phyloP scores from a whole-genome alignment of 2,113 vertebrate genomes.

The Sander lucioperca region DNA sequence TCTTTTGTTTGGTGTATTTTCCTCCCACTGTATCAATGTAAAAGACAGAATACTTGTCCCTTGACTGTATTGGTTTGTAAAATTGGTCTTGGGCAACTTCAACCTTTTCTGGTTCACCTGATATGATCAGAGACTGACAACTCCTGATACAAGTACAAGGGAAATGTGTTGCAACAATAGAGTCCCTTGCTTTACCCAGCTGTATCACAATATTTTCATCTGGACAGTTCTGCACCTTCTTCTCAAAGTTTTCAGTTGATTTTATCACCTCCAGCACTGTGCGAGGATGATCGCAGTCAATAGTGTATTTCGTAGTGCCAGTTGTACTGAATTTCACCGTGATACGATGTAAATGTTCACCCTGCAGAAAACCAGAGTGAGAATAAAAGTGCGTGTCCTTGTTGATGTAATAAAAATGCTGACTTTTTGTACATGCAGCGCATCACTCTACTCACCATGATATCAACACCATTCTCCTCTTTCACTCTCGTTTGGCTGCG shows the following conservation, averaged over 20 bases:
- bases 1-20: accelerated
- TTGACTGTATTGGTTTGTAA: accelerated
- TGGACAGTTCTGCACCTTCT: accelerated
- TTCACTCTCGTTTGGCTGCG: not conserved
- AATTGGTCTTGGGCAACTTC: not conserved
- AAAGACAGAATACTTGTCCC: constrained; percentile 5
- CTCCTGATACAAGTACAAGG: not conserved
- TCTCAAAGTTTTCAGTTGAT: accelerated
- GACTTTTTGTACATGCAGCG: not conserved
- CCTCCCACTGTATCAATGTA: constrained; percentile 24
- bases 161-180: constrained; percentile 43
- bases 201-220: constrained; percentile 39
- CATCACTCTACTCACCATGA: not conserved
- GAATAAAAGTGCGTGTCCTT: not conserved
- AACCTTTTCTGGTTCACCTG: accelerated
- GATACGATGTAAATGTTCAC: not conserved
- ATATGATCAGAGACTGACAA: not conserved
- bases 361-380: constrained; percentile 9
- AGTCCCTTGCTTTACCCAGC: accelerated
- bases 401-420: not conserved
- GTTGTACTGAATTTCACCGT: accelerated
- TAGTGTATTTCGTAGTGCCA: accelerated
- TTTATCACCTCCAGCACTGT: constrained; percentile 39
- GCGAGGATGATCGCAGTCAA: not conserved
- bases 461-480: not conserved